Evolutionary conservation across 2,113 vertebrate genomes (phyloP).

Genomic region (Toxotes chatareus): DNA sequence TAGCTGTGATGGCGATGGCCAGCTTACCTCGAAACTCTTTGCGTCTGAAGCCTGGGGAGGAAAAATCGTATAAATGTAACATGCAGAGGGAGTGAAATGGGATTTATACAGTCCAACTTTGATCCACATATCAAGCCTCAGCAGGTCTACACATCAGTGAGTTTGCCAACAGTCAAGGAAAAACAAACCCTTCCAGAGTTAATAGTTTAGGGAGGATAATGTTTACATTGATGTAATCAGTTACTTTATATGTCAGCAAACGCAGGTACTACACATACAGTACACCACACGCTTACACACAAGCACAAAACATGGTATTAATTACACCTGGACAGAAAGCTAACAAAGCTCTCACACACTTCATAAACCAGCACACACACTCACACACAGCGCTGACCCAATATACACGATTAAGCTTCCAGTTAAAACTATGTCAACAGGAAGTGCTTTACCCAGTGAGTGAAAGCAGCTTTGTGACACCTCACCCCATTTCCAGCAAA

Average conservation of each 20-base stretch:
- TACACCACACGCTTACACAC: not conserved
- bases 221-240: not conserved
- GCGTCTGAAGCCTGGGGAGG: slow-evolving; percentile 89
- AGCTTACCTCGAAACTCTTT: slow-evolving; percentile 98
- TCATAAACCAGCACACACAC: not conserved
- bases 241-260: not conserved
- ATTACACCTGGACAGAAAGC: not conserved
- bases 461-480: not conserved
- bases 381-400: not conserved
- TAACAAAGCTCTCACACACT: slow-evolving; percentile 1
- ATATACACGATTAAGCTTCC: not conserved
- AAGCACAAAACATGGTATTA: not conserved
- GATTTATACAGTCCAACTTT: no score
- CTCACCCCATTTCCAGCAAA: slow-evolving; percentile 27
- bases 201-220: not conserved
- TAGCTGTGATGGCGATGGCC: slow-evolving; percentile 98
- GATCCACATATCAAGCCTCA: no score
- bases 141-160: not conserved
- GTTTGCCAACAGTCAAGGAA: slow-evolving; percentile 1
- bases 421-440: slow-evolving; percentile 62
- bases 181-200: not conserved
- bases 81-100: not conserved
- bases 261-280: not conserved
- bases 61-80: not conserved
- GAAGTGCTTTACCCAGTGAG: slow-evolving; percentile 50